Evolutionary conservation across 2,797 vertebrate genomes (phyloP).

Genomic region (Chromis chromis): DNA sequence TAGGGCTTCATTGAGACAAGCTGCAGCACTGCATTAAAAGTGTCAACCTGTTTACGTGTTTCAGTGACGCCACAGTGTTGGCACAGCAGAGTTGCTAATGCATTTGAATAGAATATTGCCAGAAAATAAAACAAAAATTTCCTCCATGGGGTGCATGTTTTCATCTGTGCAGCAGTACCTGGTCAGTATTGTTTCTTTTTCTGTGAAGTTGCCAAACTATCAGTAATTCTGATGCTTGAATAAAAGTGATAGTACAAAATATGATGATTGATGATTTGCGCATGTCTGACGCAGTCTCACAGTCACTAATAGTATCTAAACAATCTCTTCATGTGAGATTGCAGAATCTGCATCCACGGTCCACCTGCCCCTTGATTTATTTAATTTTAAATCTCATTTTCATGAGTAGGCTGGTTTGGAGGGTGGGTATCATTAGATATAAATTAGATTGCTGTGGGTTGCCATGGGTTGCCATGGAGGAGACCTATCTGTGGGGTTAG

Average conservation of each 20-base stretch:
- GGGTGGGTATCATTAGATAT: slow-evolving; percentile 72
- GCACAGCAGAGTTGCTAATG: too few relatives aligned
- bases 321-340: slow-evolving; percentile 9
- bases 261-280: slow-evolving; percentile 9
- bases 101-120: neutral
- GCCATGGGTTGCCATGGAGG: slow-evolving; percentile 71
- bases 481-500: slow-evolving; percentile 68
- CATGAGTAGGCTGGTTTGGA: slow-evolving; percentile 57
- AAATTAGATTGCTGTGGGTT: slow-evolving; percentile 73
- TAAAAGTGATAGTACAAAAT: neutral
- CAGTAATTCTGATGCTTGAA: neutral
- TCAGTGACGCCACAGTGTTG: neutral
- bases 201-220: slow-evolving; percentile 5
- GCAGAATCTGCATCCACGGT: slow-evolving; percentile 27
- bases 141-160: neutral
- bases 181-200: neutral
- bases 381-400: slow-evolving; percentile 68
- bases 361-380: slow-evolving; percentile 62
- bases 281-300: too few relatives aligned
- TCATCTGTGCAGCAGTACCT: neutral
- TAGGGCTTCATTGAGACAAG: too few relatives aligned
- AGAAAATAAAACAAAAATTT: neutral
- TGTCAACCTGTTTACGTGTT: neutral
- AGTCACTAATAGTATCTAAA: slow-evolving; percentile 15
- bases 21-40: neutral